Conservation (phyloP, 2,888 invertebrate species). For the Melanophora roralis region DNA sequence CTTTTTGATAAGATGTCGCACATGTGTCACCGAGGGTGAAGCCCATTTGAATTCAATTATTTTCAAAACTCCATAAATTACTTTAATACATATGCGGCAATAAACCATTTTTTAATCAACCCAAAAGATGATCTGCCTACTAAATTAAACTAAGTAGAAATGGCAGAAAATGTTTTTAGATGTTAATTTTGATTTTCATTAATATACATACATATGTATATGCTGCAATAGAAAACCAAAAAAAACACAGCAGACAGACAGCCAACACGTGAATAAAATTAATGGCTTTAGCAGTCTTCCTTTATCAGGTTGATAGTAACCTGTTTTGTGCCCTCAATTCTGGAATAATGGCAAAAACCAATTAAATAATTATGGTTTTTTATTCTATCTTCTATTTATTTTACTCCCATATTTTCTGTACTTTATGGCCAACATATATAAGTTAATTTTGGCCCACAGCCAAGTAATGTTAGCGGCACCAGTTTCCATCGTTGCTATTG, state of each 20-base stretch:
- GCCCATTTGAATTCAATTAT: no score
- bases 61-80: no score
- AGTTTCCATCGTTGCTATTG: conserved; percentile 2
- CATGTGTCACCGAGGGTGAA: no score
- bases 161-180: background rate
- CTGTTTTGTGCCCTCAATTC: conserved; percentile 44
- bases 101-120: background rate
- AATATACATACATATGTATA: no score
- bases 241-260: conserved; percentile 27
- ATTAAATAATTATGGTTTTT: conserved; percentile 27
- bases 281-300: conserved; percentile 48
- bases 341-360: conserved; percentile 12
- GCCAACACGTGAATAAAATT: conserved; percentile 60
- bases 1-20: no score
- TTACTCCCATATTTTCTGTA: conserved; percentile 4
- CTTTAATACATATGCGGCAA: no score
- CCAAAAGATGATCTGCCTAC: conserved; percentile 7
- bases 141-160: no score
- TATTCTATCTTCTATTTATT: background rate
- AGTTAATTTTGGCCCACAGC: conserved; percentile 43
- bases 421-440: conserved; percentile 25
- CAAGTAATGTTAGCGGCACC: conserved; percentile 32
- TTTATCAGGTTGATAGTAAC: conserved; percentile 35
- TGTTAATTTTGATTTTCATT: conserved; percentile 11
- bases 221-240: conserved; percentile 6